Evolutionary conservation across 2,888 invertebrate genomes (phyloP).

Genomic region (Campopleginae sp.): DNA sequence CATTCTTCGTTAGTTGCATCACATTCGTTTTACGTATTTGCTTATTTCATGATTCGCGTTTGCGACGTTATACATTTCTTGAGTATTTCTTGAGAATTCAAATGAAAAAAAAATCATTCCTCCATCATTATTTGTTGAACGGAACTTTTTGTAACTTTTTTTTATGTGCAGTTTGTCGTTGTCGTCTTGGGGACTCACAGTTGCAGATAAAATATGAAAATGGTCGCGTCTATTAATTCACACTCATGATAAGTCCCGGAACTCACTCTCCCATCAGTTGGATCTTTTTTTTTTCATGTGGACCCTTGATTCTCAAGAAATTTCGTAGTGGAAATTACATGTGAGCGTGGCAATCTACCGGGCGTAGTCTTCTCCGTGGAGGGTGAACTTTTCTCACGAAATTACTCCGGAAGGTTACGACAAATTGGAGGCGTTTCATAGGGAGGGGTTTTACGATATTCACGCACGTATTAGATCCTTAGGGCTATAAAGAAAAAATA

Average conservation of each 20-base stretch:
- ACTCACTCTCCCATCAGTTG: not conserved
- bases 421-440: constrained; percentile 28
- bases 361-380: not conserved
- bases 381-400: constrained; percentile 27
- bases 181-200: not conserved
- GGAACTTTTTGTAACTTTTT: not conserved
- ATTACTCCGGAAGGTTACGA: constrained; percentile 19
- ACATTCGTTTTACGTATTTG: constrained; percentile 37
- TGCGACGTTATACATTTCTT: constrained; percentile 7
- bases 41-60: constrained; percentile 42
- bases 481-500: constrained; percentile 11
- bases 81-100: too few relatives aligned
- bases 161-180: not conserved
- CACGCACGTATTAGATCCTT: not conserved
- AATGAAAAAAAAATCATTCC: too few relatives aligned
- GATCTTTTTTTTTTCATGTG: not conserved
- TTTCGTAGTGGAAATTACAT: not conserved
- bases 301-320: constrained; percentile 17
- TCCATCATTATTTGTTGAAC: not conserved
- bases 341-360: constrained; percentile 17
- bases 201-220: constrained; percentile 1
- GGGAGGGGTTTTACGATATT: constrained; percentile 24
- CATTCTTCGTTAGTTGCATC: constrained; percentile 52
- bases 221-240: constrained; percentile 2
- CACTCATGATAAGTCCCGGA: not conserved